Percentiles rank a stretch among this genome's conserved stretches.
Conservation (phyloP, 1,140 invertebrate genomes). For the Platorchestia sp. region DNA sequence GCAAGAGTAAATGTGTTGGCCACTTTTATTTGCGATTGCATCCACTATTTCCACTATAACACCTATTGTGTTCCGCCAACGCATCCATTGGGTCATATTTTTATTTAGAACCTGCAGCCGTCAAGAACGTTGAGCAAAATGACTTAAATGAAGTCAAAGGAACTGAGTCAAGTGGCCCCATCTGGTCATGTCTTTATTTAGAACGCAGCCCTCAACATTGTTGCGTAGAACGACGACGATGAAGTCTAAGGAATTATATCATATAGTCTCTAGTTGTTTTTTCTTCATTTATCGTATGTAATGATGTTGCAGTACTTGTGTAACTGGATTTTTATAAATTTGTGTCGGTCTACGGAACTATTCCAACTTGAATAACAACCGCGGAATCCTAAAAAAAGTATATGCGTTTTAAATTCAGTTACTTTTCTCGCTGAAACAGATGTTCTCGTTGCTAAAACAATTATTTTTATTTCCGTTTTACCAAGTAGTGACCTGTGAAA, state of each 20-base stretch:
- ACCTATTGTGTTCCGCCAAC: too few relatives aligned
- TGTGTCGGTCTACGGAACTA: not conserved
- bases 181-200: not conserved
- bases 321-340: not conserved
- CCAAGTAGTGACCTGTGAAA: not conserved
- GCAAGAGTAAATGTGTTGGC: too few relatives aligned
- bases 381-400: too few relatives aligned
- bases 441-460: not conserved
- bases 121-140: too few relatives aligned
- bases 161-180: too few relatives aligned
- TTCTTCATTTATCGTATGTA: not conserved
- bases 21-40: too few relatives aligned
- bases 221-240: too few relatives aligned
- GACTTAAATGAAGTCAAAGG: too few relatives aligned
- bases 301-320: not conserved
- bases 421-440: not conserved
- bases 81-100: too few relatives aligned
- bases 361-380: not conserved
- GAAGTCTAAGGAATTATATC: not conserved
- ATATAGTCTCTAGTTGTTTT: not conserved
- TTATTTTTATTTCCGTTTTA: not conserved
- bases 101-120: too few relatives aligned
- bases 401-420: not conserved
- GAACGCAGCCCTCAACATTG: not conserved
- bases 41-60: too few relatives aligned